These are phyloP conservation scores for Aphidius gifuensis DNA, from an alignment of 1,140 invertebrate genomes.

Conservation along the genomic window DNA sequence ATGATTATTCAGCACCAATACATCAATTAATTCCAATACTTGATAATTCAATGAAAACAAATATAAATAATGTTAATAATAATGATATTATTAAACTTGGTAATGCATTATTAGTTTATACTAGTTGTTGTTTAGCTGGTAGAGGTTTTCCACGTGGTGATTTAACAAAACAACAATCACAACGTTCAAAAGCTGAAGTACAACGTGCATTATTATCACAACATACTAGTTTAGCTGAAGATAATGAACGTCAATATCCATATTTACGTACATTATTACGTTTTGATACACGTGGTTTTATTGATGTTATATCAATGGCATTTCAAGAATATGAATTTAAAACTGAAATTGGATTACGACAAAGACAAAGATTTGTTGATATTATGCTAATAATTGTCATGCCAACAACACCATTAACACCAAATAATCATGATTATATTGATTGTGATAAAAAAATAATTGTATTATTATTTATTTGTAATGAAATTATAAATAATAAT, in stretches of 20 bases:
- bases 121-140: conserved; percentile 90
- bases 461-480: conserved; percentile 57
- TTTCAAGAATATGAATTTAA: conserved; percentile 83
- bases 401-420: conserved; percentile 48
- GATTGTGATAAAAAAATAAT: conserved; percentile 59
- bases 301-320: conserved; percentile 85
- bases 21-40: conserved; percentile 70
- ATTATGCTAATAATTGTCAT: conserved; percentile 77
- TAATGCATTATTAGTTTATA: conserved; percentile 88
- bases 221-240: conserved; percentile 66
- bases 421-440: conserved; percentile 43
- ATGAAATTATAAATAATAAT: conserved; percentile 44
- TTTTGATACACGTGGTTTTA: conserved; percentile 85
- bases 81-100: conserved; percentile 65
- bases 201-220: conserved; percentile 61
- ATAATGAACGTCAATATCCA: conserved; percentile 72
- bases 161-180: conserved; percentile 69
- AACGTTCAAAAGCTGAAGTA: conserved; percentile 75
- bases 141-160: conserved; percentile 85
- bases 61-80: conserved; percentile 36
- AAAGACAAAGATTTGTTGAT: conserved; percentile 77
- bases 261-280: conserved; percentile 68
- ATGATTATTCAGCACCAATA: conserved; percentile 80
- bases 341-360: conserved; percentile 68
- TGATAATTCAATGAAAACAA: conserved; percentile 43